Evolutionary conservation across 2,888 invertebrate genomes (phyloP), one percentile per base, ranked within the genome.

Genomic region (Noctua comes): DNA sequence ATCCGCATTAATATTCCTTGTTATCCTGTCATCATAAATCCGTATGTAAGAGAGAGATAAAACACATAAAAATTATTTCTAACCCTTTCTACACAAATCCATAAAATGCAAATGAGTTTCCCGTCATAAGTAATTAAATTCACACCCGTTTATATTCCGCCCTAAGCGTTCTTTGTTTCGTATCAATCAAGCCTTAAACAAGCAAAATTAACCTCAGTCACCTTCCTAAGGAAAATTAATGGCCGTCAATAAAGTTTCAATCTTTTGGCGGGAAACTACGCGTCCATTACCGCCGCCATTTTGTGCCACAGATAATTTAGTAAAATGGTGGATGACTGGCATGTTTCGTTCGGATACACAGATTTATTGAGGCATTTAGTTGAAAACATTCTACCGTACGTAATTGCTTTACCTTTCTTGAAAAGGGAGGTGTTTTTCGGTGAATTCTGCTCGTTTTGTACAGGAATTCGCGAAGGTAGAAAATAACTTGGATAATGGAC

Each of bases 271-370:
- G 80, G 86, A 87, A 90, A 89, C 86, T 87, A 88, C 86, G 83
- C 84, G 79, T 86, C 88, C 87, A 88, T 89, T 90, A 89, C 77
- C 76, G 83, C 75, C 75, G 87, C 89, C 91, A 91, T 91, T 90
- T 91, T 91, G 86, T 81, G 68, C 79, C 80, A 77, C 82, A 89
- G 89, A 90, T 90, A 92, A 93, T 93, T 91, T 92, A 88, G 86
- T 88, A 91, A 93, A 93, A 93, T 91, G 92, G 90, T 88, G 88
- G 86, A 89, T 93, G 93, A 93, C 90, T 90, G 88, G 93, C 92
- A 82, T 69, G 80, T 90, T 87, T 79, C 82, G 84, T 88, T 83
- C 65, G 86, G 70, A 82, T 85, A 82, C 88, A 83, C 80, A 88
- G 90, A 92, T 91, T 92, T 92, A 92, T 91, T 85, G 83, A 65